phyloP scores from a whole-genome alignment of 2,888 invertebrate genomes.

The Harpagoxenus sublaevis region DNA sequence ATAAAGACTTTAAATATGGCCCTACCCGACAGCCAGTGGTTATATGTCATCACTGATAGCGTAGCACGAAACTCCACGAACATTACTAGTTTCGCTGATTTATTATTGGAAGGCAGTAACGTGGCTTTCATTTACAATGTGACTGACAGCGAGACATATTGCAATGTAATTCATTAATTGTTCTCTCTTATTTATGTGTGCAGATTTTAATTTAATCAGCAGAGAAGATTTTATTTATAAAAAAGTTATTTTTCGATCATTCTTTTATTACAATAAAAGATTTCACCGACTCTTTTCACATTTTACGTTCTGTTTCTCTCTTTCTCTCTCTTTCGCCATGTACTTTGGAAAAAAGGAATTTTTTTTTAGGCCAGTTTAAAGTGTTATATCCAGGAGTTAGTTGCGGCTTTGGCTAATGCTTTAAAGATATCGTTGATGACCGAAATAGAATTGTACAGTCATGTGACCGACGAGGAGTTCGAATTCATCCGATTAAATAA shows the following conservation, averaged over 20 bases:
- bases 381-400: conserved; percentile 91
- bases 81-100: conserved; percentile 87
- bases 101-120: conserved; percentile 92
- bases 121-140: conserved; percentile 92
- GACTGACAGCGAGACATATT: conserved; percentile 85
- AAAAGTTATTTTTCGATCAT: background rate
- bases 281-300: background rate
- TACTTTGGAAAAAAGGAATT: background rate
- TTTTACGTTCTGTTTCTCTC: background rate
- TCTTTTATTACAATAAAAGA: background rate
- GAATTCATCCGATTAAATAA: conserved; percentile 92
- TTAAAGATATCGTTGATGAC: conserved; percentile 90
- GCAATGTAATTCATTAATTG: conserved; percentile 73
- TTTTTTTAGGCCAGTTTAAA: conserved; percentile 88
- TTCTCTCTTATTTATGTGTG: background rate
- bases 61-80: conserved; percentile 86
- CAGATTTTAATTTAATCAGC: background rate
- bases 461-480: conserved; percentile 95
- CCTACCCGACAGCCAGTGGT: conserved; percentile 92
- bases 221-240: background rate
- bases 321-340: background rate
- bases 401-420: conserved; percentile 90
- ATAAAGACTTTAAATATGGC: conserved; percentile 90
- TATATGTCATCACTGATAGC: conserved; percentile 92
- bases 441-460: conserved; percentile 91